These are phyloP conservation scores for Exephanes ischioxanthus DNA, from an alignment of 2,888 invertebrate genomes.

Conservation along the genomic window DNA sequence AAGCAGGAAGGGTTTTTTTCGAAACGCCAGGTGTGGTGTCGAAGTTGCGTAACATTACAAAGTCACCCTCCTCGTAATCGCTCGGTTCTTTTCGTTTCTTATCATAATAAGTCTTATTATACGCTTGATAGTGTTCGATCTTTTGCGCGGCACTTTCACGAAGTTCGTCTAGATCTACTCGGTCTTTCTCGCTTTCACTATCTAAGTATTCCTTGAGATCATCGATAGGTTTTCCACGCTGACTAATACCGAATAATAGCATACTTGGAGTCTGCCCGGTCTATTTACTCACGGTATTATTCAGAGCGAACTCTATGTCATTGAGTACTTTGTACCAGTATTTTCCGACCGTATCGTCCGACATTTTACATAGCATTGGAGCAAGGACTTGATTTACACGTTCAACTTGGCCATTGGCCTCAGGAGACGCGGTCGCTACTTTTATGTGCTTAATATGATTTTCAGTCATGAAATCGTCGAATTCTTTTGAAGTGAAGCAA, in stretches of 20 bases:
- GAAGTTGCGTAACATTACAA: too few relatives aligned
- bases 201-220: not conserved
- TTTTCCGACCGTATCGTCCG: not conserved
- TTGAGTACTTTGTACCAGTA: not conserved
- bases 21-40: too few relatives aligned
- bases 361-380: conserved; percentile 57
- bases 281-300: not conserved
- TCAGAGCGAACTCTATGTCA: conserved; percentile 5
- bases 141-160: too few relatives aligned
- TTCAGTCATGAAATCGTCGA: conserved; percentile 70
- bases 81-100: too few relatives aligned
- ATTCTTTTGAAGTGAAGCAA: conserved; percentile 73
- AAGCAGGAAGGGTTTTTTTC: too few relatives aligned
- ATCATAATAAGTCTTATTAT: too few relatives aligned
- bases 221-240: not conserved
- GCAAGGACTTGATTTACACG: conserved; percentile 68
- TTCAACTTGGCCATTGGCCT: conserved; percentile 77
- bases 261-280: conserved; percentile 15
- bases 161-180: not conserved
- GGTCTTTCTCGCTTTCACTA: not conserved
- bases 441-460: conserved; percentile 68
- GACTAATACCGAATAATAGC: not conserved
- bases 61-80: too few relatives aligned
- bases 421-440: conserved; percentile 74
- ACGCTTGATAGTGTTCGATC: too few relatives aligned